Evolutionary conservation across 2,113 vertebrate species (phyloP).

Genomic region (Malaclemys terrapin): DNA sequence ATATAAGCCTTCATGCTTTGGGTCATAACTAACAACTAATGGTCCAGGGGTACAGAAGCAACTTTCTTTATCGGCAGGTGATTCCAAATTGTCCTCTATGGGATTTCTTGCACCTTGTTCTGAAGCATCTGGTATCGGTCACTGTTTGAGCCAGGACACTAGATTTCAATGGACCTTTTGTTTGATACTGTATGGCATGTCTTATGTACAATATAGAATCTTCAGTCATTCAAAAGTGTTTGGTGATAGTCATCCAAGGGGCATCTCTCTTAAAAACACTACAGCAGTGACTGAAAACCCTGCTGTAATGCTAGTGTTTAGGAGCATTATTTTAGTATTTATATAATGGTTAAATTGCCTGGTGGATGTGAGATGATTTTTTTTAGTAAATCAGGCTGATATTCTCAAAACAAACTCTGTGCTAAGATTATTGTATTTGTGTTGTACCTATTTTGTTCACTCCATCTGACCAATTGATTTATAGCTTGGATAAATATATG

Average conservation of each 20-base stretch:
- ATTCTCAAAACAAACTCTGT: not conserved
- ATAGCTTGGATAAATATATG: slow-evolving; percentile 27
- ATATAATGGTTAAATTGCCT: not conserved
- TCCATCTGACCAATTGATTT: slow-evolving; percentile 34
- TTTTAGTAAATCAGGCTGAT: not conserved
- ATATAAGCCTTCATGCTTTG: slow-evolving; percentile 57
- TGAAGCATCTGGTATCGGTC: accelerated
- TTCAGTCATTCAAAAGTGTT: not conserved
- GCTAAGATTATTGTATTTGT: not conserved
- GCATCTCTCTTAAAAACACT: not conserved
- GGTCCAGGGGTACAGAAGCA: slow-evolving; percentile 50
- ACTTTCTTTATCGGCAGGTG: slow-evolving; percentile 51
- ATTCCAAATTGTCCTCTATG: slow-evolving; percentile 51
- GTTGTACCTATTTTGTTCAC: not conserved
- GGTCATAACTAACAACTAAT: slow-evolving; percentile 66
- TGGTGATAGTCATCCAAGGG: not conserved
- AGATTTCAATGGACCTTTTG: no score
- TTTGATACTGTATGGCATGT: no score
- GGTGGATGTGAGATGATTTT: not conserved
- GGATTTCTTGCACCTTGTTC: not conserved
- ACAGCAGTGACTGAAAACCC: slow-evolving; percentile 1
- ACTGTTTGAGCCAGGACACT: not conserved
- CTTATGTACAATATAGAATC: not conserved
- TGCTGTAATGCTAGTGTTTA: not conserved
- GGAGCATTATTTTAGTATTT: not conserved